A percentile compares a stretch with the other conserved stretches of the same genome.
These are phyloP conservation scores for Caenorhabditis sulstoni DNA, from an alignment of 2,888 invertebrate species.

Conservation along the genomic window DNA sequence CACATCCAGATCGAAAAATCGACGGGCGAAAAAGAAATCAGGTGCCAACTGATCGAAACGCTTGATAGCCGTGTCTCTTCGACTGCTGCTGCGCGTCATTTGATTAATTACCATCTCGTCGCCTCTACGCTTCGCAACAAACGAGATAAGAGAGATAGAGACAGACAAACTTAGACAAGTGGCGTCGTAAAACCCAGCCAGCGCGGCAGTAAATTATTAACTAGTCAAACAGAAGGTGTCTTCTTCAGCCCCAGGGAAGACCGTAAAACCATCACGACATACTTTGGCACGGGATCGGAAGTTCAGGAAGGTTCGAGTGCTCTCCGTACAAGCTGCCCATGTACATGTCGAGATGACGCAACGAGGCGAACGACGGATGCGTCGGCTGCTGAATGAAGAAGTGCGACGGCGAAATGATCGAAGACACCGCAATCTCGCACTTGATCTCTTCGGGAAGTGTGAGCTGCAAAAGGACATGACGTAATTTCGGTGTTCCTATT, in stretches of 20 bases:
- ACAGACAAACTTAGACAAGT: constrained; percentile 2
- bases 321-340: constrained; percentile 89
- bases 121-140: not conserved
- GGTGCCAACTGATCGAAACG: constrained; percentile 50
- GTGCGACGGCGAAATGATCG: constrained; percentile 90
- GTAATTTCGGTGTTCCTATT: not conserved
- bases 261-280: constrained; percentile 76
- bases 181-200: constrained; percentile 20
- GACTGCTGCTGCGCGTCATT: constrained; percentile 9
- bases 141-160: constrained; percentile 26
- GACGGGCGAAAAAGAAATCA: not conserved
- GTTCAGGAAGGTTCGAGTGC: constrained; percentile 86
- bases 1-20: constrained; percentile 46
- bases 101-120: constrained; percentile 48
- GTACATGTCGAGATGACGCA: constrained; percentile 78
- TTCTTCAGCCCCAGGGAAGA: too few species aligned
- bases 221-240: not conserved
- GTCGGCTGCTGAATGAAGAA: constrained; percentile 95
- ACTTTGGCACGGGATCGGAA: constrained; percentile 89
- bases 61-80: constrained; percentile 29
- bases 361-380: constrained; percentile 92
- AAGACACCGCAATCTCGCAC: constrained; percentile 92
- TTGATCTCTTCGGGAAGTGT: constrained; percentile 92
- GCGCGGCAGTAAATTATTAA: constrained; percentile 2
- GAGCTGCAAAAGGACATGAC: constrained; percentile 83